Evolutionary conservation across 2,888 invertebrate genomes (phyloP), one percentile per base, ranked within the genome.

Genomic region (Andrena camellia): DNA sequence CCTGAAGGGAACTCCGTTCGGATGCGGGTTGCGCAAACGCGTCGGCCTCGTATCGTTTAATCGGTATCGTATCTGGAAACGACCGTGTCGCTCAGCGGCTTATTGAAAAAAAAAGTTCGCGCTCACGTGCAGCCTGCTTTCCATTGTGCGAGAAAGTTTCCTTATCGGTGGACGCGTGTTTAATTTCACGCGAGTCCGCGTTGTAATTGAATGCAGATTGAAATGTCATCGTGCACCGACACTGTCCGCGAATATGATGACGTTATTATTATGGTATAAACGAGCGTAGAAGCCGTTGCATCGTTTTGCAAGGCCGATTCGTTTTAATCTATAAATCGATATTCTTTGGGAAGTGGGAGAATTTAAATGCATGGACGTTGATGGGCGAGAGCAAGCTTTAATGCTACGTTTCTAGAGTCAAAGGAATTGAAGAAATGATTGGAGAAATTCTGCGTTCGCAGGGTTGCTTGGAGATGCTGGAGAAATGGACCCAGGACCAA

Each of bases 401-500:
- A 13, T 42, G 1, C 17, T 42, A 42, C 0, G 17, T 17, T 17
- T 42, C 0, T 42, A 5, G 42, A 42, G 17, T 42, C 5, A 17
- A 42, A 42, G 42, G 13, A 13, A 42, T 13, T 13, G 42, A 13
- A 42, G 60, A 29, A 20, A 5, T 17, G 31, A 31, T 60, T 7
- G n/a, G 20, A 20, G 13, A 48, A 13, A 31, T 8, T 48, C 50
- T 13, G 5, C 48, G 60, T 69, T 92, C 95, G 59, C 94, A 97
- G 96, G 96, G 97, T 29, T 97, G 97, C 87, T 94, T 96, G 62
- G 95, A 95, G 42, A 95, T 95, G 92, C 94, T 97, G 74, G 97
- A 97, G 92, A 95, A 96, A 79, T 97, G 97, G 97, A 97, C 97
- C 91, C 96, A 97, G 76, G 95, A 97, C 79, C 97, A 97, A 87